Evolutionary conservation across 2,113 vertebrate genomes (phyloP), one percentile per base, ranked within the genome.

Genomic region (Calypte anna): DNA sequence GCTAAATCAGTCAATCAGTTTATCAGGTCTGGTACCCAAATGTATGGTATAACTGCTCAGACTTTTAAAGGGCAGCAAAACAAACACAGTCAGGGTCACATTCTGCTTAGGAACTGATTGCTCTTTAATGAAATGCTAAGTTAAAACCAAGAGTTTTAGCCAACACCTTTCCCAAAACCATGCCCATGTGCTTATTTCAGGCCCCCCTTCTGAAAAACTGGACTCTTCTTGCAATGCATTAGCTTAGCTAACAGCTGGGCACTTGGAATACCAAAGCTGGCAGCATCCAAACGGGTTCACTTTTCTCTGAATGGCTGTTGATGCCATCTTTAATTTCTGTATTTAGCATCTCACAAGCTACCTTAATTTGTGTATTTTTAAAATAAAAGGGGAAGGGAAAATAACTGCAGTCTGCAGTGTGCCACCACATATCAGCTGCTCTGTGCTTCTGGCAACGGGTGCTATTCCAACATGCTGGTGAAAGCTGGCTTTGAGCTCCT

Each of bases 401-500:
- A n/a, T 86, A 57, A 82, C 3, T 78, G 51, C 36, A 38, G 36
- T 76, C 68, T 72, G 25, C 72, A 55, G 61, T 77, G 50, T 67
- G 62, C 53, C 33, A 58, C 40, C 62, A 44, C 48, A 28, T 69
- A 36, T 54, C 75, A 82, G 87, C 33, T 66, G 70, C 57, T 62
- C 70, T 83, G 72, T 86, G 93, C 62, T 89, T 86, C 59, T 89
- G 67, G 73, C 62, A 68, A 31, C 11, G 77, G 68, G 61, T 33
- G 57, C 38, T 59, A 7, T 10, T 62, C 70, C 81, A 62, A 82
- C 21, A 33, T 78, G 90, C 92, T 96, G 83, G 82, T 96, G 90
- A 86, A 93, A 80, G 73, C 58, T 46, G 59, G 61, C 78, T 93
- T 50, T 69, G 46, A 90, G 88, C 51, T 68, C 15, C 72, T 81